phyloP scores from a whole-genome alignment of 2,888 invertebrate genomes.

The Bimastos eiseni region DNA sequence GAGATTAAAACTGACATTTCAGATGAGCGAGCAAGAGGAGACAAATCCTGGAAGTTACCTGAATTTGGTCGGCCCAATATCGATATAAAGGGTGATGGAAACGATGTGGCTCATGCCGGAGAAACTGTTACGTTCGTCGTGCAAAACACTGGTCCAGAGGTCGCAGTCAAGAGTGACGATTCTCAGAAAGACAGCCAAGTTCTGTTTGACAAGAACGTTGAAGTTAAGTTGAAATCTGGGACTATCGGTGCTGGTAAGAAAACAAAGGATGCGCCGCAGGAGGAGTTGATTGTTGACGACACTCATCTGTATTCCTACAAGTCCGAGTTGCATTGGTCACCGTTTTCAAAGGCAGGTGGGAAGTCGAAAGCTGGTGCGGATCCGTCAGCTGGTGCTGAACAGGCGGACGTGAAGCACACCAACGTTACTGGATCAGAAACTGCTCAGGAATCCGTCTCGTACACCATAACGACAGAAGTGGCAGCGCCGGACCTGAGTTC shows the following conservation, averaged over 20 bases:
- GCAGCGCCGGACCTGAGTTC: not conserved
- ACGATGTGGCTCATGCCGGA: not conserved
- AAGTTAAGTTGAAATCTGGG: not conserved
- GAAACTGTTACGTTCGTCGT: not conserved
- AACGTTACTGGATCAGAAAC: not conserved
- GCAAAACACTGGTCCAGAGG: not conserved
- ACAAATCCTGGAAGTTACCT: not conserved
- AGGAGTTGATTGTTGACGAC: conserved; percentile 33
- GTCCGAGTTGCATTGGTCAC: conserved; percentile 23
- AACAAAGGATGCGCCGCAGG: conserved; percentile 7
- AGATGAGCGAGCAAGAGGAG: not conserved
- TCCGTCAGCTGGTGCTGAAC: not conserved
- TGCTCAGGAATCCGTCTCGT: not conserved
- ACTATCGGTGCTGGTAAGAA: not conserved
- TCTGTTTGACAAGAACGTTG: not conserved
- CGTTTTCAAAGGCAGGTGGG: not conserved
- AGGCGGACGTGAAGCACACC: not conserved
- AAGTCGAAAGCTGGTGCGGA: not conserved
- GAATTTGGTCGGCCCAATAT: not conserved
- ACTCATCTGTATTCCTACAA: conserved; percentile 31
- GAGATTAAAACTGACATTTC: not conserved
- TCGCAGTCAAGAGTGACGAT: not conserved
- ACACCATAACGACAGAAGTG: conserved; percentile 7
- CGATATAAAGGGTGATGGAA: not conserved
- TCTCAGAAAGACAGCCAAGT: not conserved